Percentiles rank a stretch among this genome's conserved stretches.
Evolutionary conservation across 2,888 invertebrate species (phyloP).

Genomic region (Taphrorychus bicolor): DNA sequence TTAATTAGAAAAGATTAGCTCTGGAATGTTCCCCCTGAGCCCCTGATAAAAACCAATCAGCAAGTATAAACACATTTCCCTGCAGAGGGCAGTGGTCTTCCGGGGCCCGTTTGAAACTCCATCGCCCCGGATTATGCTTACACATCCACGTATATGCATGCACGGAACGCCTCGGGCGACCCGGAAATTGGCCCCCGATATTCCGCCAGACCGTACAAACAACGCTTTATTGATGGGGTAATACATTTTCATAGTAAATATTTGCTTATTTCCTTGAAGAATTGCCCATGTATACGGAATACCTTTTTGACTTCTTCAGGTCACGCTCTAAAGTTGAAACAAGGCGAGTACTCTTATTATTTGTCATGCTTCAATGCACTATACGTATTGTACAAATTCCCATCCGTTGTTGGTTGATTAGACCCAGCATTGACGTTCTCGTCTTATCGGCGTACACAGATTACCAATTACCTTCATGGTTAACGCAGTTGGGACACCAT

Average conservation of each 20-base stretch:
- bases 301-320: background rate
- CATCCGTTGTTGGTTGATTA: no score
- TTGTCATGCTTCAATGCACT: no score
- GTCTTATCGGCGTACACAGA: background rate
- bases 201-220: slow-evolving; percentile 32
- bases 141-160: slow-evolving; percentile 28
- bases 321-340: no score
- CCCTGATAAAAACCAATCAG: slow-evolving; percentile 18
- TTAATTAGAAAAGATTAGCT: background rate
- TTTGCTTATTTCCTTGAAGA: slow-evolving; percentile 26
- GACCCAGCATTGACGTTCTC: background rate
- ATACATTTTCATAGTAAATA: slow-evolving; percentile 32
- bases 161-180: slow-evolving; percentile 18
- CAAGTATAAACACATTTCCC: slow-evolving; percentile 21
- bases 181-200: slow-evolving; percentile 38
- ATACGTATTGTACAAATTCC: no score
- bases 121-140: slow-evolving; percentile 25
- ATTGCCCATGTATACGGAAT: background rate
- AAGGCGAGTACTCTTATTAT: no score
- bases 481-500: background rate
- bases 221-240: slow-evolving; percentile 31
- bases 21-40: background rate
- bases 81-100: slow-evolving; percentile 21
- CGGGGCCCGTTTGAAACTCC: slow-evolving; percentile 26
- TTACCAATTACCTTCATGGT: background rate